A percentile compares a stretch with the other conserved stretches of the same genome.
phyloP scores from a whole-genome alignment of 1,140 invertebrate species.

The Pinna nobilis region DNA sequence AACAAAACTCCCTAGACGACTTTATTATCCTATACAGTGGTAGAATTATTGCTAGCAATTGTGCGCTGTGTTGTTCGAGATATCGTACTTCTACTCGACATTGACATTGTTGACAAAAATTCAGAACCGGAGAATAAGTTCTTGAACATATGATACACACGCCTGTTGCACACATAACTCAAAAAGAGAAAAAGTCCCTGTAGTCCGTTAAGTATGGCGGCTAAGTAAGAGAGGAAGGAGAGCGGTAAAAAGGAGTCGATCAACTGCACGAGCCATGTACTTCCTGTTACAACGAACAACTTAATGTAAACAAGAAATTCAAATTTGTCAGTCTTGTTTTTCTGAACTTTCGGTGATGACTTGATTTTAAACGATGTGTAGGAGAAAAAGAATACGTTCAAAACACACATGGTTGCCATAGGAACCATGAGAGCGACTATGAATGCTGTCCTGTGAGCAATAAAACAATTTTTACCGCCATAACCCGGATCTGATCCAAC shows the following conservation, averaged over 20 bases:
- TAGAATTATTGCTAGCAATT: too few relatives aligned
- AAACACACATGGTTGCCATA: not conserved
- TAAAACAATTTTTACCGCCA: conserved; percentile 4
- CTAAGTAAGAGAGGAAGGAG: not conserved
- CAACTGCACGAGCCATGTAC: not conserved
- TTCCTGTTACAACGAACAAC: conserved; percentile 2
- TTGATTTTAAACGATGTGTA: not conserved
- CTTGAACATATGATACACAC: not conserved
- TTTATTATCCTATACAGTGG: too few relatives aligned
- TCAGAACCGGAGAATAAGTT: too few relatives aligned
- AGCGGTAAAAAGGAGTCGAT: conserved; percentile 3
- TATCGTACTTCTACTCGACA: too few relatives aligned
- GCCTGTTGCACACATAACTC: conserved; percentile 4
- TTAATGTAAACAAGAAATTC: conserved; percentile 9
- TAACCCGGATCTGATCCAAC: not conserved
- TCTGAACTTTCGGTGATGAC: not conserved
- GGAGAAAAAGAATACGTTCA: conserved; percentile 1
- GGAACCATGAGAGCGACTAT: not conserved
- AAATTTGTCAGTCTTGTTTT: not conserved
- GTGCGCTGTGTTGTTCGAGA: too few relatives aligned
- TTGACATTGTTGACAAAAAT: too few relatives aligned
- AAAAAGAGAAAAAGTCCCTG: conserved; percentile 6
- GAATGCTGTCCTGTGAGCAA: not conserved
- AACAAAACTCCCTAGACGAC: too few relatives aligned
- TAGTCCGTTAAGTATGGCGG: conserved; percentile 1